A percentile compares a stretch with the other conserved stretches of the same genome.
phyloP scores from a whole-genome alignment of 2,797 vertebrate species.

The Parauchenoglanis punctatus region DNA sequence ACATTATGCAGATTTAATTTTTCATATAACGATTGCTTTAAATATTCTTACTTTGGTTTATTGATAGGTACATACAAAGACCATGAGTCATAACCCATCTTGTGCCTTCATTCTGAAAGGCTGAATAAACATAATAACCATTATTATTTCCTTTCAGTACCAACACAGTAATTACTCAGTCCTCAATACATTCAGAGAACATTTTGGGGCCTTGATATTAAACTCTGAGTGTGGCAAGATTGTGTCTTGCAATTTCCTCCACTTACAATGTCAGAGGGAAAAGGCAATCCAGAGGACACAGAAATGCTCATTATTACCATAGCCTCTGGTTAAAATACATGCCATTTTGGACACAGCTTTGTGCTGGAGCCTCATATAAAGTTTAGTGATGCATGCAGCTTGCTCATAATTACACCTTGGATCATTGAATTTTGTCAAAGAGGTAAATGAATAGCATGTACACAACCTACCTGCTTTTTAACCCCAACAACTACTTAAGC shows the following conservation, averaged over 20 bases:
- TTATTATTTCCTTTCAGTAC: constrained; percentile 58
- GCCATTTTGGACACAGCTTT: constrained; percentile 60
- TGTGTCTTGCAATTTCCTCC: constrained; percentile 17
- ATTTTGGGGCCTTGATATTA: constrained; percentile 42
- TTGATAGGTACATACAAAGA: constrained; percentile 18
- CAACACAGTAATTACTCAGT: constrained; percentile 61
- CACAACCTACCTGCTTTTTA: constrained; percentile 33
- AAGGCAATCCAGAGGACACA: constrained; percentile 42
- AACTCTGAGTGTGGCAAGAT: constrained; percentile 13
- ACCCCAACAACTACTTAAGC: not conserved
- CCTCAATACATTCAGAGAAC: constrained; percentile 41
- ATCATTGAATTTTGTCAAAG: constrained; percentile 51
- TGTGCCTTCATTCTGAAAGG: constrained; percentile 31
- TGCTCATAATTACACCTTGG: constrained; percentile 57
- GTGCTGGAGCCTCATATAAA: constrained; percentile 61
- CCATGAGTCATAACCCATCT: not conserved
- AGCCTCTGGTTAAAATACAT: constrained; percentile 55
- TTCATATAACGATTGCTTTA: not conserved
- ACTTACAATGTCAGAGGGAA: constrained; percentile 60
- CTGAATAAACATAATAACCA: constrained; percentile 48
- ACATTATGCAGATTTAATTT: not conserved
- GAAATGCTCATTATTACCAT: constrained; percentile 57
- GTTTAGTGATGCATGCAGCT: constrained; percentile 50
- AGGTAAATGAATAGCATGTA: constrained; percentile 45
- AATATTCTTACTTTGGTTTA: constrained; percentile 15